Evolutionary conservation across 2,888 invertebrate species (phyloP).

Genomic region (Microctonus brassicae): DNA sequence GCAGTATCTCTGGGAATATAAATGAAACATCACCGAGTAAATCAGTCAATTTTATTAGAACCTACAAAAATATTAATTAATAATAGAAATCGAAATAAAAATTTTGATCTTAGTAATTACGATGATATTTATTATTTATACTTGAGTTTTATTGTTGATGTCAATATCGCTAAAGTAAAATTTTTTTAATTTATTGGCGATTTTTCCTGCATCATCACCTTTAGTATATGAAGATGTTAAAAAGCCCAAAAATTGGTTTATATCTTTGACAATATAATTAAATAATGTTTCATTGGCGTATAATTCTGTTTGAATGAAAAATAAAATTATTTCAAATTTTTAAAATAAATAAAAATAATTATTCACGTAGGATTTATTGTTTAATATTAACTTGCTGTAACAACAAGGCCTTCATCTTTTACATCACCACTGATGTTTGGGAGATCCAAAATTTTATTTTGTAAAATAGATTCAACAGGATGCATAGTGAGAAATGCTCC

Average conservation of each 20-base stretch:
- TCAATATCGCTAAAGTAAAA: conserved; percentile 40
- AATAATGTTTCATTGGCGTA: conserved; percentile 38
- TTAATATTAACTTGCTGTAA: conserved; percentile 39
- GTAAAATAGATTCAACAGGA: conserved; percentile 39
- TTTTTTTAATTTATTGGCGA: conserved; percentile 20
- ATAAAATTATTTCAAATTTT: neutral
- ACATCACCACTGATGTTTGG: conserved; percentile 47
- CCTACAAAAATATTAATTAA: conserved; percentile 27
- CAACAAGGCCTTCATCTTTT: conserved; percentile 47
- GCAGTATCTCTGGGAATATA: conserved; percentile 38
- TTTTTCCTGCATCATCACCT: neutral
- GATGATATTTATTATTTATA: conserved; percentile 26
- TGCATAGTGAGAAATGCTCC: conserved; percentile 47
- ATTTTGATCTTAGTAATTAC: neutral
- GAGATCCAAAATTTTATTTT: conserved; percentile 41
- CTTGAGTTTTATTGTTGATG: conserved; percentile 34
- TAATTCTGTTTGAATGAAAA: conserved; percentile 28
- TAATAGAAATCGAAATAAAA: neutral
- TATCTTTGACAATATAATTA: conserved; percentile 20
- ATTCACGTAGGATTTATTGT: neutral
- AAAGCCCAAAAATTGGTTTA: conserved; percentile 26
- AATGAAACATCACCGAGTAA: conserved; percentile 43
- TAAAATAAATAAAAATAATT: neutral
- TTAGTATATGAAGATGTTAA: conserved; percentile 16
- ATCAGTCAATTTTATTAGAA: conserved; percentile 34